A percentile compares a stretch with the other conserved stretches of the same genome.
These are phyloP conservation scores for Leucozona laternaria DNA, from an alignment of 2,888 invertebrate genomes.

Conservation along the genomic window DNA sequence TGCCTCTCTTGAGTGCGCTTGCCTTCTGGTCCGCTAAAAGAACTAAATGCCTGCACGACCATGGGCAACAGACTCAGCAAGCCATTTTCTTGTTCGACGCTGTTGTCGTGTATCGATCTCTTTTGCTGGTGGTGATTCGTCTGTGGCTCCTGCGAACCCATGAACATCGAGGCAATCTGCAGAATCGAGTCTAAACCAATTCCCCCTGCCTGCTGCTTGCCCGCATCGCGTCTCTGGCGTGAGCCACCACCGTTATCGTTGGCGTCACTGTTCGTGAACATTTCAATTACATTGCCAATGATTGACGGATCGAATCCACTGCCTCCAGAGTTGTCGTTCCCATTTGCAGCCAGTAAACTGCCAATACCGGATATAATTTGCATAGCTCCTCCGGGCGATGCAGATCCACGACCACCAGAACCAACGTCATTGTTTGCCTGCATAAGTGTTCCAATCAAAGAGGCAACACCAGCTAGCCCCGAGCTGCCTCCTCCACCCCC, in stretches of 20 bases:
- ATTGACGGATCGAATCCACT: constrained; percentile 86
- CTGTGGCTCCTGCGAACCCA: constrained; percentile 82
- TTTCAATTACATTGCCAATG: constrained; percentile 86
- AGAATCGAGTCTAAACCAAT: constrained; percentile 85
- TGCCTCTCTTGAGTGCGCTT: constrained; percentile 86
- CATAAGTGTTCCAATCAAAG: constrained; percentile 88
- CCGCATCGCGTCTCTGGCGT: constrained; percentile 76
- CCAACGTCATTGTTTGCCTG: constrained; percentile 87
- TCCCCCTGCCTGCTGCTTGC: constrained; percentile 80
- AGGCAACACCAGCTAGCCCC: constrained; percentile 85
- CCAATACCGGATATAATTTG: constrained; percentile 83
- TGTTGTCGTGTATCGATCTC: constrained; percentile 76
- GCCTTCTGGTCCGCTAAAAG: constrained; percentile 87
- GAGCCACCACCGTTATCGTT: constrained; percentile 76
- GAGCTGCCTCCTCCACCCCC: constrained; percentile 80
- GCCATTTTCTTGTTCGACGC: constrained; percentile 79
- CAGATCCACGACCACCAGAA: constrained; percentile 76
- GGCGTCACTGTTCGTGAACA: constrained; percentile 82
- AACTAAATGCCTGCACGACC: constrained; percentile 87
- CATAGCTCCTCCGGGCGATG: constrained; percentile 79
- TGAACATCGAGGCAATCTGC: constrained; percentile 85
- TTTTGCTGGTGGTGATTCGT: constrained; percentile 78
- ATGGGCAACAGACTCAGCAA: constrained; percentile 87
- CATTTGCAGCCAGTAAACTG: constrained; percentile 81
- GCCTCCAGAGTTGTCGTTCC: constrained; percentile 83